Percentiles rank a stretch among this genome's conserved stretches.
These are phyloP conservation scores for Pseudocheirus occidentalis DNA, from an alignment of 2,797 vertebrate genomes.

Conservation along the genomic window DNA sequence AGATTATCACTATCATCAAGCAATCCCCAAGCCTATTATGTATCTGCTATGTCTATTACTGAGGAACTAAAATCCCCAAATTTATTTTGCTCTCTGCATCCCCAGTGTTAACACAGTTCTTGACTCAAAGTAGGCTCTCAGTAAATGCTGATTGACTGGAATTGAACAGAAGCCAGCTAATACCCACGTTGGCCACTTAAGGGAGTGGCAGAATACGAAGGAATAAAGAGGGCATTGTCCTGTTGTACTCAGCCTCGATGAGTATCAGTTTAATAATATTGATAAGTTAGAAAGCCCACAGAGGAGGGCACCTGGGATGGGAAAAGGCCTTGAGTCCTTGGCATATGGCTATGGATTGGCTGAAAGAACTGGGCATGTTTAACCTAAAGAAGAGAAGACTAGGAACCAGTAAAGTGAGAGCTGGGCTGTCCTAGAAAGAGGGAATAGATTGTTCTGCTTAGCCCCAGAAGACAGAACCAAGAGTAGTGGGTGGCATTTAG, in stretches of 20 bases:
- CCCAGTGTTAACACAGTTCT: background rate
- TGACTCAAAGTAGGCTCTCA: background rate
- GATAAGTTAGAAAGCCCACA: background rate
- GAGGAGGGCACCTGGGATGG: background rate
- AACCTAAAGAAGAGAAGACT: background rate
- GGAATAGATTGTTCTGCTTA: background rate
- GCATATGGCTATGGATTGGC: background rate
- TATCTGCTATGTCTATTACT: background rate
- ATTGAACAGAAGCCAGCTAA: background rate
- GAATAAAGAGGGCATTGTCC: background rate
- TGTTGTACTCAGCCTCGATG: too few species aligned
- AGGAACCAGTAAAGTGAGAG: background rate
- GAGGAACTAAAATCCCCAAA: background rate
- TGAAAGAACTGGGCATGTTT: background rate
- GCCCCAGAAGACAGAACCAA: background rate
- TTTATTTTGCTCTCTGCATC: background rate
- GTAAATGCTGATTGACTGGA: background rate
- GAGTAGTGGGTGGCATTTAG: background rate
- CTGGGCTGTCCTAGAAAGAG: background rate
- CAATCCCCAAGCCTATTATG: background rate
- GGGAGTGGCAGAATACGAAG: background rate
- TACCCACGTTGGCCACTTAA: background rate
- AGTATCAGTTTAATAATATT: background rate
- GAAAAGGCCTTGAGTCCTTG: background rate
- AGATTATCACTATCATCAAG: constrained; percentile 18